Conservation (phyloP, 1,140 invertebrate genomes). For the Carcinoscorpius rotundicauda region DNA sequence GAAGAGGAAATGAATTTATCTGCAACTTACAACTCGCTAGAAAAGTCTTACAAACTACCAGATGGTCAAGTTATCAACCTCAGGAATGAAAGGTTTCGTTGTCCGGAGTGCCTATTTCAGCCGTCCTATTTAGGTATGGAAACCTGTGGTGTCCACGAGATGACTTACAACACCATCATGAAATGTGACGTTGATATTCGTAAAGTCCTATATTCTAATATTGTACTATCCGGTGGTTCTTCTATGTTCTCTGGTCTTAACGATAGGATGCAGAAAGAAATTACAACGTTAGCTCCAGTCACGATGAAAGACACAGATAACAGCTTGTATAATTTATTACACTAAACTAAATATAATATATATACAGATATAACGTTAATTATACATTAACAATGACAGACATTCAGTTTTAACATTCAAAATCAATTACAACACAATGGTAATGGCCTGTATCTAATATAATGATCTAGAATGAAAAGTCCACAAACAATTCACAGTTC, state of each 20-base stretch:
- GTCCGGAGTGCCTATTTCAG: constrained; percentile 36
- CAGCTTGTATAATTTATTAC: no score
- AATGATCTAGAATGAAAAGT: no score
- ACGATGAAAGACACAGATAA: constrained; percentile 42
- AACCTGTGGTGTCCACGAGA: constrained; percentile 34
- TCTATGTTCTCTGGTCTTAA: constrained; percentile 39
- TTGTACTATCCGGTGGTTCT: constrained; percentile 40
- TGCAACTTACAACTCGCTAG: constrained; percentile 29
- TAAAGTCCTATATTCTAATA: constrained; percentile 43
- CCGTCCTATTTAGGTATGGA: constrained; percentile 27
- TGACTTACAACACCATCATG: constrained; percentile 41
- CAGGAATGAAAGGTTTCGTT: constrained; percentile 43
- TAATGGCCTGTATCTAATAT: no score
- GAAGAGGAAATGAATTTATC: constrained; percentile 41
- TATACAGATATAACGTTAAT: no score
- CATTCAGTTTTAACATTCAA: no score
- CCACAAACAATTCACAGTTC: no score
- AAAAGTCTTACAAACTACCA: constrained; percentile 35
- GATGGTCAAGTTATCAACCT: constrained; percentile 40
- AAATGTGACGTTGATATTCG: constrained; percentile 40
- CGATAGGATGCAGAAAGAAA: constrained; percentile 37
- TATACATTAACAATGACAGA: no score
- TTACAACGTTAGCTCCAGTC: constrained; percentile 33
- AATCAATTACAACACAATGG: no score
- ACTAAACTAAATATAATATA: no score